A percentile compares a stretch with the other conserved stretches of the same genome.
These are phyloP conservation scores for Hippasteria phrygiana DNA, from an alignment of 53 echinoderm and acorn worm species.

Conservation along the genomic window DNA sequence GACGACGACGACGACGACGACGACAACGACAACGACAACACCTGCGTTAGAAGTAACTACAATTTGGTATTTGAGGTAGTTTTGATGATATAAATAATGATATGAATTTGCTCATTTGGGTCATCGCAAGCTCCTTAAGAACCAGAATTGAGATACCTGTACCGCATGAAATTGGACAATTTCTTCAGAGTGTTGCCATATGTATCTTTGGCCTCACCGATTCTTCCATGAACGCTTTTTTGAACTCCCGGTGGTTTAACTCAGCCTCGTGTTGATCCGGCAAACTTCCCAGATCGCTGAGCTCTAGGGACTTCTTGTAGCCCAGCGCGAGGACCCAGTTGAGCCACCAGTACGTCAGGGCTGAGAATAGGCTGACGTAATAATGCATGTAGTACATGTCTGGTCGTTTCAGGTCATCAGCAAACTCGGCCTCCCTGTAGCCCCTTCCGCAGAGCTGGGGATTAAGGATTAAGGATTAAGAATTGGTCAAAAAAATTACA, in stretches of 20 bases:
- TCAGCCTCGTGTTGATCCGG: conserved; percentile 63
- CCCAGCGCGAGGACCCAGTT: conserved; percentile 84
- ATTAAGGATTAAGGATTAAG: neutral
- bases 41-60: no score
- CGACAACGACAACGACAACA: no score
- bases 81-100: no score
- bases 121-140: no score
- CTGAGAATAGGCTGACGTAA: conserved; percentile 84
- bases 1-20: no score
- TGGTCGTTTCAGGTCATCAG: conserved; percentile 68
- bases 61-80: no score
- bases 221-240: conserved; percentile 78
- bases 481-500: neutral
- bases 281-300: conserved; percentile 68
- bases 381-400: conserved; percentile 86
- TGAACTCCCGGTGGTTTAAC: conserved; percentile 74
- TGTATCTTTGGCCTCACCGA: conserved; percentile 55
- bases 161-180: no score
- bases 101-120: no score
- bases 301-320: conserved; percentile 72
- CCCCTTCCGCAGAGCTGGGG: conserved; percentile 31
- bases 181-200: neutral
- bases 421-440: conserved; percentile 30
- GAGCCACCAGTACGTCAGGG: conserved; percentile 87
- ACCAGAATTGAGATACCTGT: no score